Evolutionary conservation across 2,888 invertebrate species (phyloP), one percentile per base, ranked within the genome.

Genomic region (Protophormia terraenovae): DNA sequence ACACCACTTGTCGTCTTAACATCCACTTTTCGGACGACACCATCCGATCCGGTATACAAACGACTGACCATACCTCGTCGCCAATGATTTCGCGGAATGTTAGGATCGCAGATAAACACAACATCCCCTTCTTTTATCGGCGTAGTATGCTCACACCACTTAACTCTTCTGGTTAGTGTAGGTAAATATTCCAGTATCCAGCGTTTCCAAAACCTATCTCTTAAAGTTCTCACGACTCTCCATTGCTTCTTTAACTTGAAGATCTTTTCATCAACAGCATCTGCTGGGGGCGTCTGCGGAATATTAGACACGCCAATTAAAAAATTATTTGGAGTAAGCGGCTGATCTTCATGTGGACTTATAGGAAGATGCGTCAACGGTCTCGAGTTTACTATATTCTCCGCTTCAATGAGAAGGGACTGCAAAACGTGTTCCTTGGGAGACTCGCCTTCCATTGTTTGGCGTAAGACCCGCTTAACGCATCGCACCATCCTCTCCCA

Each of bases 61-160:
- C 78, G 45, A 24, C 85, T 87, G 53, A 88, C 87, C 41, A 64
- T 27, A 6, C 88, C 89, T 60, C 71, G 53, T 38, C 60, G 82
- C 88, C 88, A 88, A 38, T 85, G 69, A 35, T 73, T 80, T 41
- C 88, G 83, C 24, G 87, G 86, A 35, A 86, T 50, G 38, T 87
- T 87, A 1, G 85, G 77, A 47, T 88, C 88, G 12, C 87, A 87
- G 7, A 88, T 69, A 7, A 88, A 77, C 0, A 86, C 87, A n/a
- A 85, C 22, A 35, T 86, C 83, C 3, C 84, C 79, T 12, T 58
- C 62, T 60, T 83, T 66, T 3, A 84, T 45, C 1, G 81, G 78
- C 5, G 12, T 35, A 10, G 77, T 75, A 16, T 27, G 71, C 38
- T 78, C 50, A 24, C 80, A 86, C 84, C 86, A 86, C 24, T 87